Conservation (phyloP, 2,888 invertebrate species). For the Morpho deidamia region DNA sequence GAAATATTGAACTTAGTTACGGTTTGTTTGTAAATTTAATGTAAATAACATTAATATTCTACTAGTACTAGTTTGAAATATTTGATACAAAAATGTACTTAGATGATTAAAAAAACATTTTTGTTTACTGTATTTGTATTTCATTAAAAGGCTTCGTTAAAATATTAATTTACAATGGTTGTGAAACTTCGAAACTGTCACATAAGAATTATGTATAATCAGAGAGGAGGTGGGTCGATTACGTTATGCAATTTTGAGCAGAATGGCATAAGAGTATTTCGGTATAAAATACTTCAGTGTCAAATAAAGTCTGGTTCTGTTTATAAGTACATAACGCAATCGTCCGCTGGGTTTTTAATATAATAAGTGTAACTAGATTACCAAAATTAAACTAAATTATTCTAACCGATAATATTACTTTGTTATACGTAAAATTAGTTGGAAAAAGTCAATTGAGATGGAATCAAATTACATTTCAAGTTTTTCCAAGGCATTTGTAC, state of each 20-base stretch:
- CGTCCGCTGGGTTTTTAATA: conserved; percentile 17
- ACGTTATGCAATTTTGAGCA: too few relatives aligned
- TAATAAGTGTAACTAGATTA: conserved; percentile 13
- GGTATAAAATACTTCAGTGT: too few relatives aligned
- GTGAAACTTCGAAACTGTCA: conserved; percentile 44
- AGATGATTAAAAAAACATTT: too few relatives aligned
- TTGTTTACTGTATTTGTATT: neutral
- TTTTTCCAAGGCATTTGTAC: conserved; percentile 38
- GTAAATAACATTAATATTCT: conserved; percentile 39
- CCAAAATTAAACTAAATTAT: neutral
- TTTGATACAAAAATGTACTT: neutral
- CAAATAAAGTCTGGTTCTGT: too few relatives aligned
- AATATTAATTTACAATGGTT: conserved; percentile 44
- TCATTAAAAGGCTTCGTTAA: conserved; percentile 8
- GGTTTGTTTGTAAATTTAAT: conserved; percentile 41
- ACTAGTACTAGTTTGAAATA: conserved; percentile 27
- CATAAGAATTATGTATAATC: conserved; percentile 19
- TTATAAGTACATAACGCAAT: conserved; percentile 9
- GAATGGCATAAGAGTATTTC: too few relatives aligned
- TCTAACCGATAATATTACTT: conserved; percentile 4
- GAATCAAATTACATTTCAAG: conserved; percentile 24
- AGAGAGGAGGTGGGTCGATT: too few relatives aligned
- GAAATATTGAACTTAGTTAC: conserved; percentile 41
- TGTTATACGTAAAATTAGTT: neutral
- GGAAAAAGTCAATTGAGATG: conserved; percentile 19